These are phyloP conservation scores for Xenentodon cancila DNA, from an alignment of 2,797 vertebrate genomes.

Conservation along the genomic window DNA sequence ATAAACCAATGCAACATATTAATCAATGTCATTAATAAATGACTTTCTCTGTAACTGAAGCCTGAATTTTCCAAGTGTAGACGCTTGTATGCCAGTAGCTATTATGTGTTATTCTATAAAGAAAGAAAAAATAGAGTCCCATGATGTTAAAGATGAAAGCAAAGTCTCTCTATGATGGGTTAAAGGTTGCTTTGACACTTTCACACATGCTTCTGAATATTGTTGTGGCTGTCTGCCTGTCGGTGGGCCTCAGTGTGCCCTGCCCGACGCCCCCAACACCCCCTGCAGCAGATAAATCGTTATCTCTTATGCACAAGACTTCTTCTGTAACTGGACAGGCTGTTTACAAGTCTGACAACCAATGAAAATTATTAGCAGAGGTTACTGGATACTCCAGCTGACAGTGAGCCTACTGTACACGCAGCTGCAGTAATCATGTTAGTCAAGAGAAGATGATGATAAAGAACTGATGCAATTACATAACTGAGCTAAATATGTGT, in stretches of 20 bases:
- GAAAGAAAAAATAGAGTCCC: neutral
- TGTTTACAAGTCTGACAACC: slow-evolving; percentile 73
- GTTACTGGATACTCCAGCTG: slow-evolving; percentile 4
- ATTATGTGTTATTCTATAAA: neutral
- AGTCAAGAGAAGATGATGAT: neutral
- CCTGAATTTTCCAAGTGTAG: too few species aligned
- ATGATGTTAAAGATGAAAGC: neutral
- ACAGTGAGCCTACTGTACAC: neutral
- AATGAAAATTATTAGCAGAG: slow-evolving; percentile 25
- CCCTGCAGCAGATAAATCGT: slow-evolving; percentile 80
- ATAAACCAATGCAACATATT: too few species aligned
- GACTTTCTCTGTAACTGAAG: too few species aligned
- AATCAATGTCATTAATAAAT: too few species aligned
- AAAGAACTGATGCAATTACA: neutral
- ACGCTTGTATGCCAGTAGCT: neutral
- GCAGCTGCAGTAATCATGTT: neutral
- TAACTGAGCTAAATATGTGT: too few species aligned
- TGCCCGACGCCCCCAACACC: slow-evolving; percentile 48
- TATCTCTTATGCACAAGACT: slow-evolving; percentile 80
- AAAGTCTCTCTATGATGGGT: slow-evolving; percentile 6
- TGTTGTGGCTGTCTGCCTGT: slow-evolving; percentile 48
- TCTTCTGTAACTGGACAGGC: slow-evolving; percentile 55
- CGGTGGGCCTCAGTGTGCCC: slow-evolving; percentile 70
- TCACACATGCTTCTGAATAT: slow-evolving; percentile 31
- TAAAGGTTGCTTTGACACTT: slow-evolving; percentile 9